Percentiles rank a stretch among this genome's conserved stretches.
phyloP scores from a whole-genome alignment of 2,888 invertebrate genomes.

The Lagria hirta region DNA sequence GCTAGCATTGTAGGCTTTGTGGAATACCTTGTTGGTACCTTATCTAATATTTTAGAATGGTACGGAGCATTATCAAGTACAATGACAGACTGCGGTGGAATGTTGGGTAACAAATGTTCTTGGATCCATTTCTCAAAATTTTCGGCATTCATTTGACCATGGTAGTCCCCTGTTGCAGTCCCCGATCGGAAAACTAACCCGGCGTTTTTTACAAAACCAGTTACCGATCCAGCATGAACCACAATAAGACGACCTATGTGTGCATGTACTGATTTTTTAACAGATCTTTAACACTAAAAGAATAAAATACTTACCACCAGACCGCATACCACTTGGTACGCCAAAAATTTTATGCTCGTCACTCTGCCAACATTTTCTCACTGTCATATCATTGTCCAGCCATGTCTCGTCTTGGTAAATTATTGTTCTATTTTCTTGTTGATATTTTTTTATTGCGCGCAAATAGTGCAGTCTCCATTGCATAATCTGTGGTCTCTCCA shows the following conservation, averaged over 20 bases:
- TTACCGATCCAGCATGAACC: conserved; percentile 19
- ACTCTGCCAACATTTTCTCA: no score
- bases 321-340: no score
- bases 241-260: conserved; percentile 22
- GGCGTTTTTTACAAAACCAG: conserved; percentile 18
- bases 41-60: conserved; percentile 7
- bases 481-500: conserved; percentile 21
- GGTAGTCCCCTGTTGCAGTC: conserved; percentile 1
- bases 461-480: conserved; percentile 18
- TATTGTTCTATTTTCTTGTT: no score
- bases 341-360: no score
- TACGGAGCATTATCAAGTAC: conserved; percentile 2
- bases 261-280: no score
- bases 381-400: no score
- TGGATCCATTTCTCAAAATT: conserved; percentile 5
- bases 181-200: conserved; percentile 7
- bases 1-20: conserved; percentile 5
- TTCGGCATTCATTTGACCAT: conserved; percentile 1
- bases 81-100: not conserved
- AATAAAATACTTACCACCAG: no score
- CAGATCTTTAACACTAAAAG: no score
- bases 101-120: conserved; percentile 1
- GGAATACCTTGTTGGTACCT: conserved; percentile 13
- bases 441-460: conserved; percentile 21
- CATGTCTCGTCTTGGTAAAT: no score